Conservation (phyloP, 2,888 invertebrate species). For the Mythimna lalbum region DNA sequence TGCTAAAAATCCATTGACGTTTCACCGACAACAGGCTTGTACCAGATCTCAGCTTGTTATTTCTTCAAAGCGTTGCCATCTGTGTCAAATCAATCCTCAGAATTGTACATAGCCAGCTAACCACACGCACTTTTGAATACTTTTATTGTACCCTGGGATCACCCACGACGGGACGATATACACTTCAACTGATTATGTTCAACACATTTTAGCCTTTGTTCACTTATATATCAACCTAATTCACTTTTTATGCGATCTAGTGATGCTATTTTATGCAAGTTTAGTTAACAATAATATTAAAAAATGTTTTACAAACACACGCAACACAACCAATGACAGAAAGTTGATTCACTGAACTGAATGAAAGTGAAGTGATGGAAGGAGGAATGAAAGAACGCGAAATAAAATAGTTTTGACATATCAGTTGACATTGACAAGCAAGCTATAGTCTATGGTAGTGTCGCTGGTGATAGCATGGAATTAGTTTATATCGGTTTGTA, state of each 20-base stretch:
- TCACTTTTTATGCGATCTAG: constrained; percentile 27
- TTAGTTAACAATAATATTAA: constrained; percentile 47
- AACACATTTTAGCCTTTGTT: constrained; percentile 42
- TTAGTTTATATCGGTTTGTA: not conserved
- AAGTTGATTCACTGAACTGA: constrained; percentile 42
- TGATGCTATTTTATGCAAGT: constrained; percentile 11
- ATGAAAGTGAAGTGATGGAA: constrained; percentile 20
- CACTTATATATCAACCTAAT: constrained; percentile 17
- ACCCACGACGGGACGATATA: constrained; percentile 67
- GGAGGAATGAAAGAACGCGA: constrained; percentile 16
- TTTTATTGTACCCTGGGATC: constrained; percentile 67
- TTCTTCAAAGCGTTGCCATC: constrained; percentile 49
- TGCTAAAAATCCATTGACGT: constrained; percentile 82
- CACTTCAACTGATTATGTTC: constrained; percentile 58
- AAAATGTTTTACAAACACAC: constrained; percentile 35
- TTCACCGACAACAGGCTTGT: constrained; percentile 40
- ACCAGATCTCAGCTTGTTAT: constrained; percentile 19
- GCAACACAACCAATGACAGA: constrained; percentile 38
- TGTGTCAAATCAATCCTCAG: constrained; percentile 36
- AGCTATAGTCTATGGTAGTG: not conserved
- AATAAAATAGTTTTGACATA: constrained; percentile 15
- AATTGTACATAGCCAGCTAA: constrained; percentile 54
- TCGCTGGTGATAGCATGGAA: not conserved
- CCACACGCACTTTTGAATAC: constrained; percentile 68
- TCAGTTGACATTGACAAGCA: constrained; percentile 19